Percentiles rank a stretch among this genome's conserved stretches.
Evolutionary conservation across 1,140 invertebrate genomes (phyloP).

Genomic region (Lepidotrigona ventralis): DNA sequence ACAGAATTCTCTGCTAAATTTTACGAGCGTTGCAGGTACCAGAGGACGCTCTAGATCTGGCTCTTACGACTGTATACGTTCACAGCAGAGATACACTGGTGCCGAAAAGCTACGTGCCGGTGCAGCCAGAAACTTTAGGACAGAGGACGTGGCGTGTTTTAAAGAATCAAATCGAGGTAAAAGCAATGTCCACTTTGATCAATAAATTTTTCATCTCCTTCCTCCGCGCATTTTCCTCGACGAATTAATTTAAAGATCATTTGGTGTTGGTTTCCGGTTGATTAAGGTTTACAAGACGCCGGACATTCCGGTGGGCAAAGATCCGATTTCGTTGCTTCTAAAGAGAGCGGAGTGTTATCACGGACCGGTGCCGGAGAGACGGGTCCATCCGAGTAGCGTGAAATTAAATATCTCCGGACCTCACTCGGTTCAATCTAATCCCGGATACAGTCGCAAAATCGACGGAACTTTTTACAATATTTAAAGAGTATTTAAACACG

Average conservation of each 20-base stretch:
- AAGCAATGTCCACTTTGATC: neutral
- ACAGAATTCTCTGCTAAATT: neutral
- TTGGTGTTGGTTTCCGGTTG: neutral
- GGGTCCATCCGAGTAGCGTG: conserved; percentile 76
- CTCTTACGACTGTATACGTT: conserved; percentile 70
- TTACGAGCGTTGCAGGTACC: conserved; percentile 65
- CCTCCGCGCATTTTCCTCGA: neutral
- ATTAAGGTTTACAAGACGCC: neutral
- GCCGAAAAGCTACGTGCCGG: conserved; percentile 68
- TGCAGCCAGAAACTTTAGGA: conserved; percentile 74
- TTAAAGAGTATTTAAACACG: conserved; percentile 62
- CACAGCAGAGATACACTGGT: conserved; percentile 70
- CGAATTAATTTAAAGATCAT: neutral
- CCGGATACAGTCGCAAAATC: conserved; percentile 78
- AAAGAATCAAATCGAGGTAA: conserved; percentile 76
- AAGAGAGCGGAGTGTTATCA: conserved; percentile 43
- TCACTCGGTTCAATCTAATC: conserved; percentile 78
- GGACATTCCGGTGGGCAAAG: neutral
- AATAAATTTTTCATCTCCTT: too few relatives aligned
- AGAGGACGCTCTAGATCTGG: conserved; percentile 72
- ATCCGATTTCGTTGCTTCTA: neutral
- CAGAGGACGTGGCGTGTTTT: conserved; percentile 74
- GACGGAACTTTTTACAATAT: conserved; percentile 79
- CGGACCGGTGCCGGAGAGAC: conserved; percentile 59
- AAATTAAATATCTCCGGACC: conserved; percentile 78